phyloP scores from a whole-genome alignment of 2,797 vertebrate species.

The Poliocrania exsul region DNA sequence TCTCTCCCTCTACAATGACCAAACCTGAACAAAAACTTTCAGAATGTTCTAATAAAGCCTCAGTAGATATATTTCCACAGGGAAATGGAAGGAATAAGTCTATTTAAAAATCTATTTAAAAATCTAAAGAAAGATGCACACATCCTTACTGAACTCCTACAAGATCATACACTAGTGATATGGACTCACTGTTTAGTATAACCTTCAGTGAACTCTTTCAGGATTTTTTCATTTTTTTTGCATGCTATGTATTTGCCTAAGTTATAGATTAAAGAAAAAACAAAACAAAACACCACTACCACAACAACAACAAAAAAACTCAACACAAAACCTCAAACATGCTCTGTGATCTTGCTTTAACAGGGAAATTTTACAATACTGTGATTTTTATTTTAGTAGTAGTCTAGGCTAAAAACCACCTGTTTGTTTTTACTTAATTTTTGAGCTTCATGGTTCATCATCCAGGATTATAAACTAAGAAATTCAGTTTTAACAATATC shows the following conservation, averaged over 20 bases:
- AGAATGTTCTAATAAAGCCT: neutral
- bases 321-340: neutral
- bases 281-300: neutral
- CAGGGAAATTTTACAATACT: neutral
- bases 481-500: neutral
- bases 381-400: neutral
- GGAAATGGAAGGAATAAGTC: neutral
- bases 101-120: neutral
- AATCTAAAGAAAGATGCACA: neutral
- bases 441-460: neutral
- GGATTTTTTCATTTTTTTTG: neutral
- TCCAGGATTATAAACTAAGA: neutral
- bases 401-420: rapidly evolving
- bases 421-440: neutral
- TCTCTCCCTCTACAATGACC: neutral
- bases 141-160: neutral
- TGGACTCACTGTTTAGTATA: neutral
- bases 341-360: neutral
- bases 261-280: neutral
- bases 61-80: neutral
- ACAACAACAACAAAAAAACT: neutral
- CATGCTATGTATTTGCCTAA: neutral
- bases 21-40: neutral
- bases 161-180: neutral
- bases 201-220: neutral